phyloP scores from a whole-genome alignment of 2,888 invertebrate genomes.

The Phania funesta region DNA sequence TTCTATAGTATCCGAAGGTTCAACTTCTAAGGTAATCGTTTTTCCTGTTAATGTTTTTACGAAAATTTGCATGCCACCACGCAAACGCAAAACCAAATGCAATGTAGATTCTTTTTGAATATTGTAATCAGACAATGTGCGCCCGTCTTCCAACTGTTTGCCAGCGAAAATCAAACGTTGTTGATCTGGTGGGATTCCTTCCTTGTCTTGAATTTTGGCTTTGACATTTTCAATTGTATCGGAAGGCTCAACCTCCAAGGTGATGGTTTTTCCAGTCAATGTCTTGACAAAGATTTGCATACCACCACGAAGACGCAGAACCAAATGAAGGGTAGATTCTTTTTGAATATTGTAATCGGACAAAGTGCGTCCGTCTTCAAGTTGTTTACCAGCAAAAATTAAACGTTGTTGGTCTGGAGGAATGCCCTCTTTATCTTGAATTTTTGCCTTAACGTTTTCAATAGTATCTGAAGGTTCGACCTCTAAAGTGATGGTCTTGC shows the following conservation, averaged over 20 bases:
- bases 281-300: slow-evolving; percentile 73
- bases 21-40: slow-evolving; percentile 67
- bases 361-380: slow-evolving; percentile 70
- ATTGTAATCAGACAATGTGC: slow-evolving; percentile 75
- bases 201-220: slow-evolving; percentile 76
- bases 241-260: slow-evolving; percentile 75
- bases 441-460: slow-evolving; percentile 70
- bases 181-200: slow-evolving; percentile 76
- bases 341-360: slow-evolving; percentile 70
- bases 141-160: slow-evolving; percentile 75
- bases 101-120: slow-evolving; percentile 76
- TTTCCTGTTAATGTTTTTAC: slow-evolving; percentile 68
- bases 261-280: slow-evolving; percentile 75
- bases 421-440: slow-evolving; percentile 70
- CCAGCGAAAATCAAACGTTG: slow-evolving; percentile 76
- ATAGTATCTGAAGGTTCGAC: slow-evolving; percentile 70
- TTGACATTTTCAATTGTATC: slow-evolving; percentile 74
- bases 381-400: slow-evolving; percentile 69
- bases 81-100: slow-evolving; percentile 72
- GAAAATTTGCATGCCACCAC: slow-evolving; percentile 69
- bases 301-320: slow-evolving; percentile 85
- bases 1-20: slow-evolving; percentile 68
- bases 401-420: slow-evolving; percentile 70
- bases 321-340: slow-evolving; percentile 69
- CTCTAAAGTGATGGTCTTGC: slow-evolving; percentile 69